Percentiles rank a stretch among this genome's conserved stretches.
Evolutionary conservation across 2,113 vertebrate genomes (phyloP).

Genomic region (Nyctereutes procyonoides): DNA sequence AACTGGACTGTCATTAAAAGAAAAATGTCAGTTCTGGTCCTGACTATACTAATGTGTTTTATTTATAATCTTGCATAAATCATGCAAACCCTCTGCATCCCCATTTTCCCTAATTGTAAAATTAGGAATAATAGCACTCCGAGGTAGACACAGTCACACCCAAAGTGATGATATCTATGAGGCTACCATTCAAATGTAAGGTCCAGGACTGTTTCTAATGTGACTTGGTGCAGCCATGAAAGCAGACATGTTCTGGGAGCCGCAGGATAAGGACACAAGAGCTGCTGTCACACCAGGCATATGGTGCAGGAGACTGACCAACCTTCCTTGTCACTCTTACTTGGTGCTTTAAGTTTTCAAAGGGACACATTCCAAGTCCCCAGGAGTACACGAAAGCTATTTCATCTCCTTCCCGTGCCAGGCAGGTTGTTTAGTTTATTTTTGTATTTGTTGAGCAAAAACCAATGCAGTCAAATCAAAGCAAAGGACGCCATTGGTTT

Average conservation of each 20-base stretch:
- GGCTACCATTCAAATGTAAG: neutral
- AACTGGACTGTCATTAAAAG: neutral
- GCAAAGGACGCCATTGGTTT: neutral
- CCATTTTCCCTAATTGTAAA: neutral
- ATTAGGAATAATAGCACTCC: neutral
- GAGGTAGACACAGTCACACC: too few species aligned
- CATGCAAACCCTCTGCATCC: neutral
- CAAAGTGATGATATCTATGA: neutral
- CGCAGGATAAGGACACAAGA: neutral
- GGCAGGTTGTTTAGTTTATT: neutral
- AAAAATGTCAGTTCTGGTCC: neutral
- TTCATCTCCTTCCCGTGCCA: neutral
- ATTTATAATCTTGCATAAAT: neutral
- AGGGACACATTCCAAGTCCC: neutral
- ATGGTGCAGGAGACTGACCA: neutral
- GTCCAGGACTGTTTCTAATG: neutral
- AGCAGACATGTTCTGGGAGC: neutral
- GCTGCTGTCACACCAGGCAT: neutral
- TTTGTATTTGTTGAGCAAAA: slow-evolving; percentile 57
- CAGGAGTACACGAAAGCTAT: neutral
- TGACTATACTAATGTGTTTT: neutral
- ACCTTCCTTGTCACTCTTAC: neutral
- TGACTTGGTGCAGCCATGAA: neutral
- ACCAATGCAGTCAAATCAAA: slow-evolving; percentile 37
- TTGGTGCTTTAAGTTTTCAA: neutral